Evolutionary conservation across 2,113 vertebrate genomes (phyloP).

Genomic region (Sturnus vulgaris): DNA sequence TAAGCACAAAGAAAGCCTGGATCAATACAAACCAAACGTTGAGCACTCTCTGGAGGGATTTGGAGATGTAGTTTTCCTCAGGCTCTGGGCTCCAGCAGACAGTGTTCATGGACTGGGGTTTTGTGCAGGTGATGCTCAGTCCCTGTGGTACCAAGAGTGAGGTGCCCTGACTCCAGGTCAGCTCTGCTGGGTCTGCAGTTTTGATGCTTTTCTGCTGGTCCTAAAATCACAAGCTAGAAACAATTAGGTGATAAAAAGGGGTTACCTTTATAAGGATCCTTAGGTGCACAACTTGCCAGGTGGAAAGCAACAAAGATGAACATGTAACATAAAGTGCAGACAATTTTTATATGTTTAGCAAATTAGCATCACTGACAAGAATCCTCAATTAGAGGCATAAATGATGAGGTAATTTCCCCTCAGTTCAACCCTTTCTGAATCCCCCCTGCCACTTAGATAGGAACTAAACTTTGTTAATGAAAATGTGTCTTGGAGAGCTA

Average conservation of each 20-base stretch:
- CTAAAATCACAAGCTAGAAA: not conserved
- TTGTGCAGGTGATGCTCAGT: not conserved
- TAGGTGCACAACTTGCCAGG: not conserved
- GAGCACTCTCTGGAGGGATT: not conserved
- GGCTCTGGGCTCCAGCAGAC: not conserved
- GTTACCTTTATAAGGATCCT: not conserved
- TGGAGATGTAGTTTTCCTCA: not conserved
- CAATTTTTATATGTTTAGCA: not conserved
- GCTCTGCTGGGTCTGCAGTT: not conserved
- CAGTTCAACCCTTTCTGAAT: not conserved
- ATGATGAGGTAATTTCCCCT: not conserved
- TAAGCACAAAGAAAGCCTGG: not conserved
- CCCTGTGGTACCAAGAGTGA: not conserved
- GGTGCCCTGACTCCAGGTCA: not conserved
- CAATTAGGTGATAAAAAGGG: not conserved
- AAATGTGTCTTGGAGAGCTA: accelerated
- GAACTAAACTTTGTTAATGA: not conserved
- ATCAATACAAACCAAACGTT: not conserved
- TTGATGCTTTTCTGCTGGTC: not conserved
- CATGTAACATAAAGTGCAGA: accelerated
- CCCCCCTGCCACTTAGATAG: accelerated
- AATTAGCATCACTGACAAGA: not conserved
- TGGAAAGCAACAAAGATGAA: accelerated
- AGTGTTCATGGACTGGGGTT: accelerated
- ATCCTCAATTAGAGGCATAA: not conserved